These are phyloP conservation scores for Cardiocondyla obscurior DNA, from an alignment of 1,140 invertebrate species.

Conservation along the genomic window DNA sequence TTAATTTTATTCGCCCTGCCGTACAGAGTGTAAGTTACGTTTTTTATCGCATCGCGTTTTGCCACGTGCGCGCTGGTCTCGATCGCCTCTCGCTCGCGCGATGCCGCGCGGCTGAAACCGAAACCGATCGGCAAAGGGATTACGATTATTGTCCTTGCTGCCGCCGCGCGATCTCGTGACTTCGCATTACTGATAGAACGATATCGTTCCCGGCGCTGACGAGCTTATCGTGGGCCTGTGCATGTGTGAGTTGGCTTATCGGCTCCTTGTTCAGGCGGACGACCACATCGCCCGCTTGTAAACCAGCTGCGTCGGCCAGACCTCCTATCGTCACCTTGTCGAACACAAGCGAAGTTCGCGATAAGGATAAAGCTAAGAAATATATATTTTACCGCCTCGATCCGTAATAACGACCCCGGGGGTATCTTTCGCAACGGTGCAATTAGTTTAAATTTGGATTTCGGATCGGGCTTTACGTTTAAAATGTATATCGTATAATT, in stretches of 20 bases:
- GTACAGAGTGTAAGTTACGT: not conserved
- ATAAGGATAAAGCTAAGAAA: not conserved
- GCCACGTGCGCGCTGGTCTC: not conserved
- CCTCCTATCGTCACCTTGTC: slow-evolving; percentile 89
- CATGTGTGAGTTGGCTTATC: slow-evolving; percentile 87
- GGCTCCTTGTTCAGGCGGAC: slow-evolving; percentile 87
- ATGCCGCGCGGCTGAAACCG: too few relatives aligned
- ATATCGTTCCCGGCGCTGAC: slow-evolving; percentile 87
- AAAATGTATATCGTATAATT: not conserved
- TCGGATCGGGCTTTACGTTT: not conserved
- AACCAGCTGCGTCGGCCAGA: slow-evolving; percentile 89
- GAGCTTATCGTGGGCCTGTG: slow-evolving; percentile 89
- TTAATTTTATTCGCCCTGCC: not conserved
- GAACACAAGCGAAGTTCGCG: slow-evolving; percentile 2
- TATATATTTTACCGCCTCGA: not conserved
- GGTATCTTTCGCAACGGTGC: not conserved
- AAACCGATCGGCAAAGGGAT: not conserved
- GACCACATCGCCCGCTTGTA: slow-evolving; percentile 90
- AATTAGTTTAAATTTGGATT: not conserved
- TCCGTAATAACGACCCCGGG: too few relatives aligned
- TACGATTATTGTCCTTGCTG: slow-evolving; percentile 5
- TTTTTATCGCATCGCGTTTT: not conserved
- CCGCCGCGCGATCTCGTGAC: slow-evolving; percentile 43
- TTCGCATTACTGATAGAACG: slow-evolving; percentile 86
- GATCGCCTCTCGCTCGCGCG: not conserved